Base-by-base conservation (phyloP, 2,888 invertebrate genomes). In the Drosophila pegasa region DNA sequence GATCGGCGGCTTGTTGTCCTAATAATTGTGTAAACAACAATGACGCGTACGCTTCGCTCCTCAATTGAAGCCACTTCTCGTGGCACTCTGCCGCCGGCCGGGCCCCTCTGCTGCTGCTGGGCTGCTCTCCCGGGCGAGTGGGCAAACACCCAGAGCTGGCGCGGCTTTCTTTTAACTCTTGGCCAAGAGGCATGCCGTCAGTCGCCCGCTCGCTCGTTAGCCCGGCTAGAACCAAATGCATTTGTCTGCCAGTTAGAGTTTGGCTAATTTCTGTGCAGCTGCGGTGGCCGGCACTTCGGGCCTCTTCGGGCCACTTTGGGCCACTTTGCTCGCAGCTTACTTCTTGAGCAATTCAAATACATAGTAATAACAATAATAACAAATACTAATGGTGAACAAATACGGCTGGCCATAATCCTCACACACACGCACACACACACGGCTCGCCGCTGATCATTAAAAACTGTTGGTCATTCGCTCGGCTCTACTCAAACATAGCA, bases 11-110 rank as follows among this genome's bases (percentile, higher is more conserved):
- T 88, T 89, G 87, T 88, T 89, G 82, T 90, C 87, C 90, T 90
- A 90, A 90, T 90, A 90, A 90, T 90, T 89, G 90, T 90, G 90
- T 87, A 90, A 90, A 90, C 89, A 90, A 89, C 81, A 87, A 90
- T 89, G 90, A 90, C 86, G 89, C 90, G 79, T 73, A 61, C 78
- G 78, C 78, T 77, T 59, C 73, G 54, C 62, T 54, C 40, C 41
- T 31, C 56, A 38, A 29, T 58, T 31, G 2, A 50, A 35, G 48
- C 48, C 48, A 48, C 47, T 27, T 27, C 29, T 29, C n/a, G 18
- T 14, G 47, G 47, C 47, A 31, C 47, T 47, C 45, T 45, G 22
- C 35, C 3, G 1, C 50, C 18, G 35, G 8, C 37, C 43, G 33
- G 16, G 48, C 38, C 38, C 25, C 48, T 48, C 16, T 33, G 14